A percentile compares a stretch with the other conserved stretches of the same genome.
phyloP scores from a whole-genome alignment of 2,797 vertebrate genomes.

The Discoglossus pictus region DNA sequence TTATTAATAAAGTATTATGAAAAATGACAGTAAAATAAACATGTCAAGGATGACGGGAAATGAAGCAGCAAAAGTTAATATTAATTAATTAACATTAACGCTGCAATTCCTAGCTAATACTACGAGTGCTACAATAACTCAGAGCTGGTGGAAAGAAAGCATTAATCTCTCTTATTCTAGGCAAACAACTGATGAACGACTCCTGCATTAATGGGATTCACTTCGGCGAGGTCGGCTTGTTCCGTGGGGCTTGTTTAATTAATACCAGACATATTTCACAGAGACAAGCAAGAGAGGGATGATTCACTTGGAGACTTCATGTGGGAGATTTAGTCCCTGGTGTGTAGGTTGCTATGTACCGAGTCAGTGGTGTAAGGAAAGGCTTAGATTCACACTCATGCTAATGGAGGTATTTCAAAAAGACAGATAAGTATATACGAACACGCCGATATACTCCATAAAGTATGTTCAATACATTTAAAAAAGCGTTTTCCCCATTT shows the following conservation, averaged over 20 bases:
- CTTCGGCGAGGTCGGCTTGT: background rate
- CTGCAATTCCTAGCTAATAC: constrained; percentile 4
- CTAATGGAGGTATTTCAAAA: too few species aligned
- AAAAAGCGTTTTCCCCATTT: too few species aligned
- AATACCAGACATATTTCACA: constrained; percentile 19
- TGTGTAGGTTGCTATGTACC: too few species aligned
- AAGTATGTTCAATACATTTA: too few species aligned
- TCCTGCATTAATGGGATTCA: constrained; percentile 9
- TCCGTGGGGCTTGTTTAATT: constrained; percentile 10
- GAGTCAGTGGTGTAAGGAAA: too few species aligned
- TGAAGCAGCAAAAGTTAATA: constrained; percentile 4
- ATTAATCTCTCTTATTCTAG: constrained; percentile 27
- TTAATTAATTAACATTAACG: constrained; percentile 22
- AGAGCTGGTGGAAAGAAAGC: background rate
- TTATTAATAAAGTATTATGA: constrained; percentile 6
- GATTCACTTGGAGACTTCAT: background rate
- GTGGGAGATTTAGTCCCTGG: too few species aligned
- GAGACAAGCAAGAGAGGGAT: background rate
- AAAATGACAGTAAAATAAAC: background rate
- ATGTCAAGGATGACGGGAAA: background rate
- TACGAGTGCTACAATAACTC: constrained; percentile 25
- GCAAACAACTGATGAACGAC: constrained; percentile 1
- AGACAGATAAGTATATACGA: too few species aligned
- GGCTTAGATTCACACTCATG: too few species aligned
- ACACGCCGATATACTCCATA: too few species aligned